These are phyloP conservation scores for Pseudorectes ferrugineus DNA, from an alignment of 2,113 vertebrate genomes.

Conservation along the genomic window DNA sequence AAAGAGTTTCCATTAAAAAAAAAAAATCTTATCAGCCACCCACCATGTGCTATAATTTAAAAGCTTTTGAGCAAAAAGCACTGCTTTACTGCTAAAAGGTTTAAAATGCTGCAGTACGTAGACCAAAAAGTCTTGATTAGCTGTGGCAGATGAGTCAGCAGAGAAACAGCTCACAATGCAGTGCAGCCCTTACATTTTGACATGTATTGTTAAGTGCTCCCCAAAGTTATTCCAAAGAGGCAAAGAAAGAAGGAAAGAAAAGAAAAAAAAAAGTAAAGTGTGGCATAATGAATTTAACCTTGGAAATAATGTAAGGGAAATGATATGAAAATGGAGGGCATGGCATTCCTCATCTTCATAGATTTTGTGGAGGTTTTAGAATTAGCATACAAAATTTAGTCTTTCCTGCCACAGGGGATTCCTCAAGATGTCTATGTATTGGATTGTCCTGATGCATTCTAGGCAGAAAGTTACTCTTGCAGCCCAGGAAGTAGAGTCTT, in stretches of 20 bases:
- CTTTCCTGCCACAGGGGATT: background rate
- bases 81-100: slow-evolving; percentile 36
- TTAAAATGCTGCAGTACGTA: slow-evolving; percentile 25
- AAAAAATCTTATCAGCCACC: slow-evolving; percentile 47
- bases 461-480: background rate
- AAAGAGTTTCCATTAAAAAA: background rate
- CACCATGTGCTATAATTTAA: slow-evolving; percentile 51
- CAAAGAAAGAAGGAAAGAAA: background rate
- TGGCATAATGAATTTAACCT: background rate
- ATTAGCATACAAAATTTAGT: background rate
- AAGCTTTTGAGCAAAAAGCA: slow-evolving; percentile 40
- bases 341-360: background rate
- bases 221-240: background rate
- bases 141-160: slow-evolving; percentile 33
- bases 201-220: slow-evolving; percentile 9
- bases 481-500: background rate
- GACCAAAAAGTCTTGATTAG: slow-evolving; percentile 47
- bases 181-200: slow-evolving; percentile 25
- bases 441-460: background rate
- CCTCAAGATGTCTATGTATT: background rate
- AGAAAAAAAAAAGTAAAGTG: background rate
- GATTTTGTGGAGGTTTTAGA: background rate
- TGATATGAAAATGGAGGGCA: background rate
- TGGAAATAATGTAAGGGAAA: background rate
- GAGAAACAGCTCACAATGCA: background rate